phyloP scores from a whole-genome alignment of 2,797 vertebrate genomes.

The Mormyrus hasselquistii region DNA sequence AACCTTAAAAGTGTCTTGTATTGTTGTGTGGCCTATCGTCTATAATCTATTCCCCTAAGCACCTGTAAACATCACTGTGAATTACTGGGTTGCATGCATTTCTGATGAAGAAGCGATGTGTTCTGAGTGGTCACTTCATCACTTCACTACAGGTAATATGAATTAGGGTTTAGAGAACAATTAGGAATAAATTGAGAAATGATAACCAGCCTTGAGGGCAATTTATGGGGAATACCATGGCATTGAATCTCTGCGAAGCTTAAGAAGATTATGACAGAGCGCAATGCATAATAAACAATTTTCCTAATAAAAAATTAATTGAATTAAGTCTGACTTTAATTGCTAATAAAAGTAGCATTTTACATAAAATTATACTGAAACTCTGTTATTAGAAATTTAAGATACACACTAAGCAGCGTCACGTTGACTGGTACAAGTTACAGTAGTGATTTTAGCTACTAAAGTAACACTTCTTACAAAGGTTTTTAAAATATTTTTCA shows the following conservation, averaged over 20 bases:
- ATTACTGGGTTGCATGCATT: neutral
- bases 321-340: neutral
- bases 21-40: neutral
- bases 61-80: neutral
- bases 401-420: neutral
- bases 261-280: neutral
- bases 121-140: neutral
- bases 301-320: neutral
- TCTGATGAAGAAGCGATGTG: neutral
- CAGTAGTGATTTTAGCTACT: neutral
- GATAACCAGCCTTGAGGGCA: constrained; percentile 1
- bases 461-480: neutral
- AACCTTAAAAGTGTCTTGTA: neutral
- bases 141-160: constrained; percentile 4
- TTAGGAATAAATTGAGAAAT: neutral
- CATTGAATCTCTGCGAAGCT: neutral
- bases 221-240: neutral
- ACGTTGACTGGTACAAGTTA: neutral
- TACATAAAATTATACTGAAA: neutral
- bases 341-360: neutral
- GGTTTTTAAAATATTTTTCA: neutral
- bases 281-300: neutral
- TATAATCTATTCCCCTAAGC: neutral
- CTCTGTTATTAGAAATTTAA: neutral
- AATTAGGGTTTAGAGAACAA: constrained; percentile 15